Evolutionary conservation across 1,140 invertebrate genomes (phyloP).

Genomic region (Anoplolepis gracilipes): DNA sequence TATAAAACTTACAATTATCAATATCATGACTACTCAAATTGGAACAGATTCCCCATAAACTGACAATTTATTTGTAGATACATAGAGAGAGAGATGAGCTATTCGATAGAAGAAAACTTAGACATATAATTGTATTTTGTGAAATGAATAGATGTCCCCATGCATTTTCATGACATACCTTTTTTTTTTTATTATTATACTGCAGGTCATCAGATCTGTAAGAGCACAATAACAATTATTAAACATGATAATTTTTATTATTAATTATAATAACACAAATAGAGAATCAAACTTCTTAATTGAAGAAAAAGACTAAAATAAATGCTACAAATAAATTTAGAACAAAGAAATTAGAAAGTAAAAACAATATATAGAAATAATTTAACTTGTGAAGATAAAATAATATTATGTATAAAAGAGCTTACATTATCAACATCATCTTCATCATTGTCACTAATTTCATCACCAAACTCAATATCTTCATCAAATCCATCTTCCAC

Average conservation of each 20-base stretch:
- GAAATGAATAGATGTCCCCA: conserved; percentile 67
- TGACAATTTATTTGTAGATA: conserved; percentile 79
- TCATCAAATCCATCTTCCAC: conserved; percentile 97
- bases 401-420: conserved; percentile 22
- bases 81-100: conserved; percentile 73
- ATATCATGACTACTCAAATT: conserved; percentile 50
- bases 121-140: conserved; percentile 57
- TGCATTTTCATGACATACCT: conserved; percentile 57
- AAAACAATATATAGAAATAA: not conserved
- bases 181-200: conserved; percentile 69
- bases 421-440: conserved; percentile 92
- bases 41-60: conserved; percentile 69
- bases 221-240: conserved; percentile 54
- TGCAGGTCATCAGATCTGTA: conserved; percentile 80
- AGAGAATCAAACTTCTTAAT: not conserved
- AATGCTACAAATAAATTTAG: not conserved
- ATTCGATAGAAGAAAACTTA: conserved; percentile 62
- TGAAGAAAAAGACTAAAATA: not conserved
- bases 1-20: conserved; percentile 57
- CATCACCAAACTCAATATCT: conserved; percentile 97
- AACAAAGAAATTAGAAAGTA: not conserved
- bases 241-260: too few species aligned
- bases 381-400: not conserved
- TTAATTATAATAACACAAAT: too few species aligned
- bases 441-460: conserved; percentile 95